A percentile compares a stretch with the other conserved stretches of the same genome.
These are phyloP conservation scores for Podarcis siculus DNA, from an alignment of 2,797 vertebrate species.

Conservation along the genomic window DNA sequence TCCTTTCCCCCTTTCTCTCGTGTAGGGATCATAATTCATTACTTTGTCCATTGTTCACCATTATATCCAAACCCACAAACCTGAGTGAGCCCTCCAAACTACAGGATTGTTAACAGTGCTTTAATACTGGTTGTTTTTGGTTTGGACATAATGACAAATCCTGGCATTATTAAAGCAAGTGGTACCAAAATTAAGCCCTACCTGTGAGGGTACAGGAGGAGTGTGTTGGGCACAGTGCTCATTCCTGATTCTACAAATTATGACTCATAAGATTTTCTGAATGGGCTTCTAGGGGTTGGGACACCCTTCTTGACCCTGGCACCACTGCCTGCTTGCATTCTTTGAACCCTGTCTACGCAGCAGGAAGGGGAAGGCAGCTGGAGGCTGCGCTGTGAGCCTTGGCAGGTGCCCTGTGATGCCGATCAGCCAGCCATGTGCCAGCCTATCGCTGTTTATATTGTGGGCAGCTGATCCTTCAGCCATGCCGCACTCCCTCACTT, in stretches of 20 bases:
- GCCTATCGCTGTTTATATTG: background rate
- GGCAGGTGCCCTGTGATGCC: background rate
- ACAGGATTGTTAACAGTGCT: too few species aligned
- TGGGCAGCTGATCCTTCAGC: background rate
- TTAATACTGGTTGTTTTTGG: background rate
- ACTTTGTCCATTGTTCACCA: background rate
- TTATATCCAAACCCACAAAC: background rate
- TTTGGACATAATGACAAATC: background rate
- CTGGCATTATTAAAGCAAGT: background rate
- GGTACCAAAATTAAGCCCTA: background rate
- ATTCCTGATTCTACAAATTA: background rate
- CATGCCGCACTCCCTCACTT: background rate
- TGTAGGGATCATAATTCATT: background rate
- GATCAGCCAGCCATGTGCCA: background rate
- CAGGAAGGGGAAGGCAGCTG: background rate
- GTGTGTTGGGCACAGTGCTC: background rate
- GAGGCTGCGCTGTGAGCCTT: background rate
- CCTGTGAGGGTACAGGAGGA: background rate
- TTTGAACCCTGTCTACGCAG: background rate
- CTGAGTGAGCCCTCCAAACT: background rate
- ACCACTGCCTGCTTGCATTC: slow-evolving; percentile 21
- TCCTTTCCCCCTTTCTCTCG: background rate
- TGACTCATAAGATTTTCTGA: background rate
- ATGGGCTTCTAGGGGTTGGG: too few species aligned
- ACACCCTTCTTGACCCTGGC: background rate